Evolutionary conservation across 2,113 vertebrate genomes (phyloP).

Genomic region (Equus przewalskii): DNA sequence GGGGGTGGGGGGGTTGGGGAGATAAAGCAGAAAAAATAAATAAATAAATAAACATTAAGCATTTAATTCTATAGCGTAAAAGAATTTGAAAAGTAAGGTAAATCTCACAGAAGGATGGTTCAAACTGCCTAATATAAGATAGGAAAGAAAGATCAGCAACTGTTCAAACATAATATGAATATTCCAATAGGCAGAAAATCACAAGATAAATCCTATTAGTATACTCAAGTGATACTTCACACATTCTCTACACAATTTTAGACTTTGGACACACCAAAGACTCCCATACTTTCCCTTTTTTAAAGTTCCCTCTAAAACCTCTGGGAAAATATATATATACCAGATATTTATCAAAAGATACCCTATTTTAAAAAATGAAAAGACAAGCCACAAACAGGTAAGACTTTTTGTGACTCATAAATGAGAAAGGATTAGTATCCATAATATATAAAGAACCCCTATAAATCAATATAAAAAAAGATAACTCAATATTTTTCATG

Average conservation of each 20-base stretch:
- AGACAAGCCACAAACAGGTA: not conserved
- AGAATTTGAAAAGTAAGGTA: not conserved
- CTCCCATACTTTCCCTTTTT: not conserved
- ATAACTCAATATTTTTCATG: not conserved
- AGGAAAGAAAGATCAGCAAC: not conserved
- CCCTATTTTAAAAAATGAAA: not conserved
- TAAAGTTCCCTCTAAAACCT: not conserved
- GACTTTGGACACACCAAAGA: not conserved
- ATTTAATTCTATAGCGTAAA: slow-evolving; percentile 18
- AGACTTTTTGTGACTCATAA: not conserved
- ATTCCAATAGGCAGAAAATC: not conserved
- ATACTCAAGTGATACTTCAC: not conserved
- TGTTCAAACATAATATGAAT: slow-evolving; percentile 8
- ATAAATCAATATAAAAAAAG: slow-evolving; percentile 28
- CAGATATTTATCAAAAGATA: not conserved
- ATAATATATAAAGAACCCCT: not conserved
- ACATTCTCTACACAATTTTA: not conserved
- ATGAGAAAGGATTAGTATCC: not conserved
- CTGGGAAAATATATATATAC: not conserved
- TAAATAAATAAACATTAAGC: not conserved
- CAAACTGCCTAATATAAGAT: not conserved
- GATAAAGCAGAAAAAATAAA: no score
- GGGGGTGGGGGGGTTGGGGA: no score
- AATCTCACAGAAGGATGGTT: not conserved
- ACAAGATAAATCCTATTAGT: not conserved